Base-by-base conservation (phyloP, 2,797 vertebrate genomes). In the Lutjanus campechanus region DNA sequence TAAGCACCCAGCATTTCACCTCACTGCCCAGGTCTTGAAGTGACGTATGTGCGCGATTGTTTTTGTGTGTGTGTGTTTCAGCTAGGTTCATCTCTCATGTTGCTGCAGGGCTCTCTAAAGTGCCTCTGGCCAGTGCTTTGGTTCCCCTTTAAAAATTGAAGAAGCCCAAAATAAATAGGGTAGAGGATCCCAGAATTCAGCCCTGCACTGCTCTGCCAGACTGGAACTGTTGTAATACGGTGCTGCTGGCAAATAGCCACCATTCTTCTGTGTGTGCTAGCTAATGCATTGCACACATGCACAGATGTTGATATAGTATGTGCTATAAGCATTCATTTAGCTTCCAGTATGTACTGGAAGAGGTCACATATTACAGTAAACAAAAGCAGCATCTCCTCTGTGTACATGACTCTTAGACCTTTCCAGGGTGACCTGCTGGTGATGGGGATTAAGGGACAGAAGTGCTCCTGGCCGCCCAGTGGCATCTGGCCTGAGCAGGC, bases 401-500 rank as follows among this genome's bases (percentile, higher is more conserved):
- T 84, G 77, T 85, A 71, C 74, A 61, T 69, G 81, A 83, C 81
- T 88, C 75, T 55, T 59, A 58, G 69, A 85, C 81, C 76, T 85
- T 85, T 85, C 76, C 83, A 82, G 72, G 77, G 83, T 76, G 83
- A 90, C 79, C 83, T 82, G 85, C 73, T 81, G 80, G 71, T 90
- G 73, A 88, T 81, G 62, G 77, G 86, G 79, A 85, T 82, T 81
- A 85, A 73, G 86, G 84, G 79, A 85, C 77, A 86, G 73, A 82
- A 86, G 76, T 83, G 86, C 76, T 86, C 53, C 75, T 81, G 51
- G 85, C 86, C 70, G 81, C 92, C 82, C 91, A 89, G 91, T 87
- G 88, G 91, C 92, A 95, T 94, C 92, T 94, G 93, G 93, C 81
- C 90, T 85, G 88, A 89, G 89, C 89, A 75, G 85, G 76, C 88